A percentile compares a stretch with the other conserved stretches of the same genome.
Conservation (phyloP, 2,113 vertebrate genomes). For the Panurus biarmicus region DNA sequence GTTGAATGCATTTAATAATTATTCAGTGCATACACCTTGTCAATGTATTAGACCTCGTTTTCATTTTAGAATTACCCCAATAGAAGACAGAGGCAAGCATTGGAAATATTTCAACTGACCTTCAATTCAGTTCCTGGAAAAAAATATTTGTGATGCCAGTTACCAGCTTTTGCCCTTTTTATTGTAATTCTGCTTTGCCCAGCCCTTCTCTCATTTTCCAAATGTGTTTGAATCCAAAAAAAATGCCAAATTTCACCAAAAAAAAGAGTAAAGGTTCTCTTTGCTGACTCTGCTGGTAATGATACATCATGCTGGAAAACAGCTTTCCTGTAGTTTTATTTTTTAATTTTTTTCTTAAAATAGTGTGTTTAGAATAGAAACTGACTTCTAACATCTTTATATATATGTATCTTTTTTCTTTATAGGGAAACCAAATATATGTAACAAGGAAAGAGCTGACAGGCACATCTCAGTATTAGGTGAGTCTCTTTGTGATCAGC, state of each 20-base stretch:
- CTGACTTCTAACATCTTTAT: background rate
- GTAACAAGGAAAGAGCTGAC: background rate
- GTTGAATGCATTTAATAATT: slow-evolving; percentile 21
- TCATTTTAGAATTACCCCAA: background rate
- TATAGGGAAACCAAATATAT: background rate
- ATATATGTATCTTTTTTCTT: no score
- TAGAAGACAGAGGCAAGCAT: background rate
- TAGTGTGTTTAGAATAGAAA: background rate
- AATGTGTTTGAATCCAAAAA: background rate
- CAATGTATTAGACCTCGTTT: background rate
- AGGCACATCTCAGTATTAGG: background rate
- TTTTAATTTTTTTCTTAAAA: background rate
- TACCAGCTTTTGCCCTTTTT: background rate
- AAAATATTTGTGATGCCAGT: background rate
- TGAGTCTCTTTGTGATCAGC: background rate
- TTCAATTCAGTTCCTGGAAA: background rate
- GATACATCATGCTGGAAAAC: background rate
- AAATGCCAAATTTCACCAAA: background rate
- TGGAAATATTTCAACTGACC: background rate
- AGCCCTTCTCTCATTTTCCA: background rate
- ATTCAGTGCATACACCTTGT: background rate
- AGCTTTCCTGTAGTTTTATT: background rate
- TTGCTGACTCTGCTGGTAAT: background rate
- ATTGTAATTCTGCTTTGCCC: background rate
- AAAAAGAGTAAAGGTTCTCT: background rate